phyloP scores from a whole-genome alignment of 2,888 invertebrate species.

The Agrilus cyanescens region DNA sequence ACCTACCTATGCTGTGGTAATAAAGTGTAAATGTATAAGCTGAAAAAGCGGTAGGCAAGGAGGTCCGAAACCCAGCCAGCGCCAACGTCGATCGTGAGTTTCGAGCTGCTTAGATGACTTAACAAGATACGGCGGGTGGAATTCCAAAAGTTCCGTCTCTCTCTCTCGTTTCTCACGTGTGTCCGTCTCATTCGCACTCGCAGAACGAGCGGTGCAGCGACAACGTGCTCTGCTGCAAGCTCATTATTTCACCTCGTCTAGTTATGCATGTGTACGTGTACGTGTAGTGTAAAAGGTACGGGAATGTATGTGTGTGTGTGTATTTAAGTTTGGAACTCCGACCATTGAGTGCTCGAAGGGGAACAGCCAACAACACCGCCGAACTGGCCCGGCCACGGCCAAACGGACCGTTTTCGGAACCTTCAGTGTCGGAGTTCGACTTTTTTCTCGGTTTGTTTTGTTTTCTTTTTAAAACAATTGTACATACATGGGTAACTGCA shows the following conservation, averaged over 20 bases:
- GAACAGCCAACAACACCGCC: constrained; percentile 26
- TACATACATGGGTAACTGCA: too few relatives aligned
- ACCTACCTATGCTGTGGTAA: too few relatives aligned
- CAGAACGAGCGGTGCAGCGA: constrained; percentile 16
- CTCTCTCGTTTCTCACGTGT: too few relatives aligned
- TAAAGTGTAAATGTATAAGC: too few relatives aligned
- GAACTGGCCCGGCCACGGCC: constrained; percentile 28
- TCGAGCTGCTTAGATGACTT: constrained; percentile 29
- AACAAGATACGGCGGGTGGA: constrained; percentile 36
- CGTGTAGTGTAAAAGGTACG: too few relatives aligned
- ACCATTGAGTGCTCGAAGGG: constrained; percentile 3
- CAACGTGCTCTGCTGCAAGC: constrained; percentile 25
- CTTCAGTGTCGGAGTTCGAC: too few relatives aligned
- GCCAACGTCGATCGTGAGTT: constrained; percentile 24
- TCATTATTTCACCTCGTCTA: constrained; percentile 36
- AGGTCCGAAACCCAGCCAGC: constrained; percentile 12
- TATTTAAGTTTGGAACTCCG: neutral
- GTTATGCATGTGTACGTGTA: constrained; percentile 23
- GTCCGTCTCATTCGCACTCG: constrained; percentile 10
- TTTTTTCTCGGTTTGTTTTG: too few relatives aligned
- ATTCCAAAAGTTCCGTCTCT: constrained; percentile 28
- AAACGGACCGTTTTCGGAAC: constrained; percentile 2
- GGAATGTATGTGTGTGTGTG: neutral
- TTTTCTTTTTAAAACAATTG: too few relatives aligned
- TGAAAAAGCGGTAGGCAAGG: too few relatives aligned